Base-by-base conservation (phyloP, 2,888 invertebrate species). In the Tridacna crocea region DNA sequence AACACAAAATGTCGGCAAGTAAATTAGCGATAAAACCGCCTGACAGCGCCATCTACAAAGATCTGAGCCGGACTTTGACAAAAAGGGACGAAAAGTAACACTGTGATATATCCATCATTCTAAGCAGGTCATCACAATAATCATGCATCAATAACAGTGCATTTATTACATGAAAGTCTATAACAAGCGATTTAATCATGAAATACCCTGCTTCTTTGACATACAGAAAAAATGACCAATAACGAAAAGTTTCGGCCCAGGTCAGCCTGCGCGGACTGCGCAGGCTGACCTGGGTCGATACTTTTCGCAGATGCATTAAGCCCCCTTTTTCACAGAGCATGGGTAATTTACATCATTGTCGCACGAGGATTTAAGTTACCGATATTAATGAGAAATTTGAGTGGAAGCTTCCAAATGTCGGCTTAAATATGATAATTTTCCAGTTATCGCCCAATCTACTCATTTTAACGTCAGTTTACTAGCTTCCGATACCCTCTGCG, bases 371-470 rank as follows among this genome's bases (percentile, higher is more conserved):
- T 79, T 51, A n/a, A 60, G 83, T 86, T 86, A 79, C 86, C 72
- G 66, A 55, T 82, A 77, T 72, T 47, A 86, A 86, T 84, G 78
- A 75, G 84, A 81, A 81, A 84, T 77, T 19, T 60, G 79, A 84
- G 81, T 48, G 10, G 48, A 36, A 48, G 55, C 58, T 58, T 70
- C 66, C 79, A 68, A 47, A 65, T 73, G 72, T 65, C 72, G 76
- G 81, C 79, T 84, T 84, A 81, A 84, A 79, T 83, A 84, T 84
- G 80, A 79, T 79, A 84, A 84, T 84, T 66, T 46, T 70, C 55
- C 58, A 61, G 51, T 51, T 83, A 83, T 83, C 83, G 36, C 55
- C 12, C 27, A 8, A 77, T 79, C 79, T 11, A 0, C 75, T 48
- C 24, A 61, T 36, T 63, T 48, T 51, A 70, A 70, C 51, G 70